Conservation (phyloP, 2,113 vertebrate genomes). For the Progne subis region DNA sequence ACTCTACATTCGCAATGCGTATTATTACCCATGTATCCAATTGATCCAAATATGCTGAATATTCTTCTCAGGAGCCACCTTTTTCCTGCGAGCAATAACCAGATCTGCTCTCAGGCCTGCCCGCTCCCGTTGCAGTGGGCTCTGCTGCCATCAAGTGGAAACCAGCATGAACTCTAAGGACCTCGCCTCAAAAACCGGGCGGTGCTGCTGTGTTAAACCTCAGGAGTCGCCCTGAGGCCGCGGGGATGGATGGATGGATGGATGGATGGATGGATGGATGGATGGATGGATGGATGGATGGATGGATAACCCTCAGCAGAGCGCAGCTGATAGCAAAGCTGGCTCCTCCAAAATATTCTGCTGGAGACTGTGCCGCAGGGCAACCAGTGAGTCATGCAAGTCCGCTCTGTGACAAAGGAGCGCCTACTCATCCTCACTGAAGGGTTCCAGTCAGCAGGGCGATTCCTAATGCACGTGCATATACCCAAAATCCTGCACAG, state of each 20-base stretch:
- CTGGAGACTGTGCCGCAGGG: background rate
- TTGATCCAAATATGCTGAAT: background rate
- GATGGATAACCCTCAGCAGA: background rate
- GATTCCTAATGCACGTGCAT: background rate
- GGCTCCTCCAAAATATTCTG: background rate
- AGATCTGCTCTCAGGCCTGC: background rate
- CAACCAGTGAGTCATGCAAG: background rate
- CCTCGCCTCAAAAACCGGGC: background rate
- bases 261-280: too few relatives aligned
- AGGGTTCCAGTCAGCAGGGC: fast-evolving
- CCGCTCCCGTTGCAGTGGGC: background rate
- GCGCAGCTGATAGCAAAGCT: background rate
- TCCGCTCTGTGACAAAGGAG: background rate
- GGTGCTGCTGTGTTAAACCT: fast-evolving
- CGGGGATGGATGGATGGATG: background rate
- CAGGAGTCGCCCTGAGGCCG: fast-evolving
- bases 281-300: too few relatives aligned
- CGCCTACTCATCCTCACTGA: fast-evolving
- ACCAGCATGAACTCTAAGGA: background rate
- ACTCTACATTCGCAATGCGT: background rate
- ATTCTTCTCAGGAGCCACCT: background rate
- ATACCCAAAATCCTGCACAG: background rate
- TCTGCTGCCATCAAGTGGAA: constrained; percentile 70
- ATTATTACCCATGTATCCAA: background rate
- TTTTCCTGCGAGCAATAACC: background rate